phyloP scores from a whole-genome alignment of 1,140 invertebrate genomes.

The Physella acuta region DNA sequence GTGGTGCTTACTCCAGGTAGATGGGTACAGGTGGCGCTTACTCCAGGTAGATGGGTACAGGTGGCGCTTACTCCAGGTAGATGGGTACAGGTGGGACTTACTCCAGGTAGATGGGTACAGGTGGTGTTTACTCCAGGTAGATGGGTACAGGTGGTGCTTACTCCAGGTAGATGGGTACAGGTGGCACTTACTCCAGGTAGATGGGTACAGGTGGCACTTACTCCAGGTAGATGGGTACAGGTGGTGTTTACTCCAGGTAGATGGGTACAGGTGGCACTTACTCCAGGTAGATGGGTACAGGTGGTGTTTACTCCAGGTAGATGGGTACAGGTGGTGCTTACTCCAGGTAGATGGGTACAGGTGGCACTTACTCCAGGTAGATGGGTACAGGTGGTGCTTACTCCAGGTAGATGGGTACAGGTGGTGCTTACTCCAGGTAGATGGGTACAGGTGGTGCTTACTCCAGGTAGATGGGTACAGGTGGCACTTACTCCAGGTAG shows the following conservation, averaged over 20 bases:
- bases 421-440: constrained; percentile 70
- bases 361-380: constrained; percentile 70
- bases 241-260: constrained; percentile 70
- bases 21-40: constrained; percentile 71
- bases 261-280: constrained; percentile 71
- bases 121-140: constrained; percentile 70
- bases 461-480: constrained; percentile 66
- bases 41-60: constrained; percentile 66
- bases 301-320: constrained; percentile 70
- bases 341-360: constrained; percentile 66
- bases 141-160: constrained; percentile 71
- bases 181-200: constrained; percentile 70
- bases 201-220: constrained; percentile 71
- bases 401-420: constrained; percentile 66
- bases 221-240: constrained; percentile 66
- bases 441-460: constrained; percentile 71
- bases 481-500: constrained; percentile 70
- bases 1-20: constrained; percentile 70
- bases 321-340: constrained; percentile 71
- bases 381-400: constrained; percentile 71
- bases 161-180: constrained; percentile 66
- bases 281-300: constrained; percentile 66
- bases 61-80: constrained; percentile 70
- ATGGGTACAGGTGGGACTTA: constrained; percentile 71
- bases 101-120: constrained; percentile 66